Conservation (phyloP, 1,140 invertebrate species). For the Planococcus citri region DNA sequence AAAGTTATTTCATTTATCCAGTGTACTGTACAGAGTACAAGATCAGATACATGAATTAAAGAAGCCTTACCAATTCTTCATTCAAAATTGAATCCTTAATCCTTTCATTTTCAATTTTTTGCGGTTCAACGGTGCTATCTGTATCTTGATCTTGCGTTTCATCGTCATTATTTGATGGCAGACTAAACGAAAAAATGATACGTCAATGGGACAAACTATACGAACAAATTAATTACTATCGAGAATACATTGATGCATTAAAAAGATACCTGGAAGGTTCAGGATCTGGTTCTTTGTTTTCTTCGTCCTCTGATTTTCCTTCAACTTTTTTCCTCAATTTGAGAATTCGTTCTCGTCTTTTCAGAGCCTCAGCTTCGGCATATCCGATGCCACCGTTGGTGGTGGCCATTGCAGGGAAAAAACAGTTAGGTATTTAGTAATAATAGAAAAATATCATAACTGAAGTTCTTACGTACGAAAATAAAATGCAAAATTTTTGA, state of each 20-base stretch:
- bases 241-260: too few relatives aligned
- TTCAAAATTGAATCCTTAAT: neutral
- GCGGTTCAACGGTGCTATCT: neutral
- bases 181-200: too few relatives aligned
- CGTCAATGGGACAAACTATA: too few relatives aligned
- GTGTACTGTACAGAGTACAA: too few relatives aligned
- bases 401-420: neutral
- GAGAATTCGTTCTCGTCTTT: neutral
- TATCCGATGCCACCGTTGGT: neutral
- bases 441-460: too few relatives aligned
- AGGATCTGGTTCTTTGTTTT: neutral
- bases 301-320: neutral
- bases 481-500: too few relatives aligned
- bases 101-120: neutral
- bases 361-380: neutral
- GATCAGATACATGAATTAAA: too few relatives aligned
- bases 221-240: too few relatives aligned
- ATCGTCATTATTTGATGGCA: too few relatives aligned
- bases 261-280: neutral
- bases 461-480: too few relatives aligned
- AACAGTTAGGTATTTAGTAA: too few relatives aligned
- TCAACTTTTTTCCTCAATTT: neutral
- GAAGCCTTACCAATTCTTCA: neutral
- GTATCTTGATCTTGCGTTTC: too few relatives aligned
- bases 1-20: neutral